Conservation (phyloP, 2,888 invertebrate species). For the Malacosoma neustria region DNA sequence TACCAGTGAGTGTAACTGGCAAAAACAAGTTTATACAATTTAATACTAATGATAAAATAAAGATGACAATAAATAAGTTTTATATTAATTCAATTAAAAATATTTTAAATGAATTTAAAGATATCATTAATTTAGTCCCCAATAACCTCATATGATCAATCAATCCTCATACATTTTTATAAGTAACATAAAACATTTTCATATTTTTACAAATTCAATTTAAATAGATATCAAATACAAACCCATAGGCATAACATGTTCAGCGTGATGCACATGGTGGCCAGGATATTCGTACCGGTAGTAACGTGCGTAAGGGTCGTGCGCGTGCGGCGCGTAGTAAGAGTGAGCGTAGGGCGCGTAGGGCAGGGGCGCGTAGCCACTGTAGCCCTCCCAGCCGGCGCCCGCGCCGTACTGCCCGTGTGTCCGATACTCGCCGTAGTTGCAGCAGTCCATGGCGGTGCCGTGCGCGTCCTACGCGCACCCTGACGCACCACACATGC, state of each 20-base stretch:
- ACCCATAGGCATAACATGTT: slow-evolving; percentile 64
- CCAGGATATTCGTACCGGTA: slow-evolving; percentile 62
- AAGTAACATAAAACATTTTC: too few species aligned
- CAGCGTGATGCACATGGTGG: slow-evolving; percentile 55
- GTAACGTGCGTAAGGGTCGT: slow-evolving; percentile 62
- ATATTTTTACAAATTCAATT: too few species aligned
- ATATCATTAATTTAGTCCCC: too few species aligned
- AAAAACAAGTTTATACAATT: too few species aligned
- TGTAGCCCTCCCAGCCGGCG: slow-evolving; percentile 46
- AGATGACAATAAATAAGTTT: too few species aligned
- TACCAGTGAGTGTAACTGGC: too few species aligned
- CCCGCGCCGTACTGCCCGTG: slow-evolving; percentile 42
- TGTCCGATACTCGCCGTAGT: slow-evolving; percentile 66
- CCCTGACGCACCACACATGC: slow-evolving; percentile 40
- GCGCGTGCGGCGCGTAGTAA: slow-evolving; percentile 52
- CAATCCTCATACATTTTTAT: too few species aligned
- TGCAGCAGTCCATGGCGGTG: slow-evolving; percentile 64
- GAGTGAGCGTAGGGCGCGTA: slow-evolving; percentile 39
- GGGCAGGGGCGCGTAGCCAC: slow-evolving; percentile 38
- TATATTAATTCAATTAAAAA: too few species aligned
- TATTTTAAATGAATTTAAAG: too few species aligned
- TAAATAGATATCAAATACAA: too few species aligned
- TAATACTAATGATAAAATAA: too few species aligned
- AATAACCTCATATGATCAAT: too few species aligned
- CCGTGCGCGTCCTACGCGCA: slow-evolving; percentile 41